phyloP scores from a whole-genome alignment of 2,113 vertebrate genomes.

The Dendrocopos noguchii region DNA sequence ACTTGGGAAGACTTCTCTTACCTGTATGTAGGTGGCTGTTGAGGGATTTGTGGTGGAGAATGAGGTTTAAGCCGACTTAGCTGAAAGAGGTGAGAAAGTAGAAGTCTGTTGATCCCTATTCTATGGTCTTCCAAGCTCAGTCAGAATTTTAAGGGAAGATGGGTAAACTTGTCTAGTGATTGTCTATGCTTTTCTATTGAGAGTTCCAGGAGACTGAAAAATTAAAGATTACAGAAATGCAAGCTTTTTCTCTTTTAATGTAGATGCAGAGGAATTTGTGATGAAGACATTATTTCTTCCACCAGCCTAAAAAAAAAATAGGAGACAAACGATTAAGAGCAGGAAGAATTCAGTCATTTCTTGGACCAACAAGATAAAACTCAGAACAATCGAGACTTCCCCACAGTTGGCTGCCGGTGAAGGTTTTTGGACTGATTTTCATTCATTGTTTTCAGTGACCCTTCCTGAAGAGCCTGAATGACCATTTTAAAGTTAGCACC shows the following conservation, averaged over 20 bases:
- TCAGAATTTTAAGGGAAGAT: background rate
- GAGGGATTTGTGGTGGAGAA: background rate
- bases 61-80: background rate
- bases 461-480: slow-evolving; percentile 20
- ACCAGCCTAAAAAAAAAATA: background rate
- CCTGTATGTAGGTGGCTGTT: background rate
- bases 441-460: slow-evolving; percentile 54
- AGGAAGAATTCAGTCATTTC: slow-evolving; percentile 47
- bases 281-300: slow-evolving; percentile 32
- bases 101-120: background rate
- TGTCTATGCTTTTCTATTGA: background rate
- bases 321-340: slow-evolving; percentile 30
- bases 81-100: background rate
- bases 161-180: background rate
- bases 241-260: background rate
- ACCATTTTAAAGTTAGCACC: background rate
- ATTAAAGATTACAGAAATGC: background rate
- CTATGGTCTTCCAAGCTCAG: background rate
- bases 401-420: background rate
- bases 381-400: slow-evolving; percentile 23
- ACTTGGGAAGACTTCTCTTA: background rate
- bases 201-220: background rate
- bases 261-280: background rate
- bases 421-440: slow-evolving; percentile 52
- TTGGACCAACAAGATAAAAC: slow-evolving; percentile 46